A percentile compares a stretch with the other conserved stretches of the same genome.
These are phyloP conservation scores for Drosophila histrio DNA, from an alignment of 2,888 invertebrate species.

Conservation along the genomic window DNA sequence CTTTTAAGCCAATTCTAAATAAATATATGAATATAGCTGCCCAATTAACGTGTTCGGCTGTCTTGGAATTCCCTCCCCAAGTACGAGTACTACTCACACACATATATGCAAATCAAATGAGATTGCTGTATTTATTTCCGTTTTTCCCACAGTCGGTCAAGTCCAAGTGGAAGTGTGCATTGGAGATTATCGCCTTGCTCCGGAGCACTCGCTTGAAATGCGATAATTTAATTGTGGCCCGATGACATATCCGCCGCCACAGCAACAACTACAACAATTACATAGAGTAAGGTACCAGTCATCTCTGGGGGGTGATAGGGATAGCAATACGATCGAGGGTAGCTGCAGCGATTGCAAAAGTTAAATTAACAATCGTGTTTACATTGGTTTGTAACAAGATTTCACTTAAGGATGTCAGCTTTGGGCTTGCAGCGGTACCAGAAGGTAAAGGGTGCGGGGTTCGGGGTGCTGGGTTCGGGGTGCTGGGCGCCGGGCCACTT, in stretches of 20 bases:
- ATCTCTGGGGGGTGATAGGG: conserved; percentile 4
- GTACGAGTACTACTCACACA: neutral
- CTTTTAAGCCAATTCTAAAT: conserved; percentile 3
- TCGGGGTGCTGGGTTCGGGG: conserved; percentile 1
- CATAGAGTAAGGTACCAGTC: conserved; percentile 9
- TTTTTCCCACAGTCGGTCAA: conserved; percentile 64
- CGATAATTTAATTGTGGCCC: conserved; percentile 83
- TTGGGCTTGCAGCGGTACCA: conserved; percentile 35
- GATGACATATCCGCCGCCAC: conserved; percentile 55
- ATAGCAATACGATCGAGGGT: conserved; percentile 35
- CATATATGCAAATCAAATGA: conserved; percentile 64
- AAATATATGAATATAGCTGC: conserved; percentile 22
- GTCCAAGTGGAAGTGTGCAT: conserved; percentile 46
- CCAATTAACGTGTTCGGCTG: conserved; percentile 37
- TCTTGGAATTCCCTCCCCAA: neutral
- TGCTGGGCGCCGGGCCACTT: conserved; percentile 39
- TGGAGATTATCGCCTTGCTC: conserved; percentile 45
- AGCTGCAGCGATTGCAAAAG: conserved; percentile 63
- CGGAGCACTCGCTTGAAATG: conserved; percentile 77
- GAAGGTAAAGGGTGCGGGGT: conserved; percentile 8
- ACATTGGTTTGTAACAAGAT: conserved; percentile 84
- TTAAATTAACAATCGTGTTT: conserved; percentile 83
- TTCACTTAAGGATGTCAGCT: conserved; percentile 84
- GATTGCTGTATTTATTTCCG: conserved; percentile 47
- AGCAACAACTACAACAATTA: conserved; percentile 14